Conservation (phyloP, 1,140 invertebrate species). For the Bombus superbus region DNA sequence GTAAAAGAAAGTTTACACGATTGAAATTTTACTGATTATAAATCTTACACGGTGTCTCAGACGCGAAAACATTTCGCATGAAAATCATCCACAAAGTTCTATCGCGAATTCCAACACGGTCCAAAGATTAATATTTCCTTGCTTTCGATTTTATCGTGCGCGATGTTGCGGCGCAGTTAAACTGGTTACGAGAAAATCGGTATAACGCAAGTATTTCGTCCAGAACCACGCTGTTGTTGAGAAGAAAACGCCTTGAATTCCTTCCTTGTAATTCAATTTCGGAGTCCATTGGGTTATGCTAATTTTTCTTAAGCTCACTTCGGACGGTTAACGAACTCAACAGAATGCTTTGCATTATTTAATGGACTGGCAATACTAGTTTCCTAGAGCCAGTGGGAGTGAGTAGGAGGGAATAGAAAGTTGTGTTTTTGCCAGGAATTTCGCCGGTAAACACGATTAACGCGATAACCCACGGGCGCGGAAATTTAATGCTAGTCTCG, state of each 20-base stretch:
- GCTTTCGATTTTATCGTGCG: too few species aligned
- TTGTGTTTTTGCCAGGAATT: conserved; percentile 23
- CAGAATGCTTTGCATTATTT: conserved; percentile 34
- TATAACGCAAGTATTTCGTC: background rate
- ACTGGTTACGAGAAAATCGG: background rate
- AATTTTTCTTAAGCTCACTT: conserved; percentile 17
- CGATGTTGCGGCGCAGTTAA: background rate
- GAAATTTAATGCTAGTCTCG: conserved; percentile 10
- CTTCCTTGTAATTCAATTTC: conserved; percentile 2
- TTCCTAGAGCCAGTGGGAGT: too few species aligned
- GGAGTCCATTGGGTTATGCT: background rate
- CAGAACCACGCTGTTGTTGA: too few species aligned
- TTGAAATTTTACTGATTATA: background rate
- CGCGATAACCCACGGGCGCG: conserved; percentile 11
- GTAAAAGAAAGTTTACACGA: too few species aligned
- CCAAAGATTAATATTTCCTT: too few species aligned
- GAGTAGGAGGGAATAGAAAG: background rate
- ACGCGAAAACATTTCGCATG: too few species aligned
- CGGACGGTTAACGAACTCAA: conserved; percentile 3
- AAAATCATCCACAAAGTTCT: too few species aligned
- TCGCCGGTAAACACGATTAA: conserved; percentile 23
- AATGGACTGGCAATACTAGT: background rate
- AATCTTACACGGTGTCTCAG: background rate
- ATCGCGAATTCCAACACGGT: too few species aligned
- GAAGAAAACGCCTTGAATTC: background rate